Evolutionary conservation across 2,888 invertebrate genomes (phyloP).

Genomic region (Mayetiola destructor): DNA sequence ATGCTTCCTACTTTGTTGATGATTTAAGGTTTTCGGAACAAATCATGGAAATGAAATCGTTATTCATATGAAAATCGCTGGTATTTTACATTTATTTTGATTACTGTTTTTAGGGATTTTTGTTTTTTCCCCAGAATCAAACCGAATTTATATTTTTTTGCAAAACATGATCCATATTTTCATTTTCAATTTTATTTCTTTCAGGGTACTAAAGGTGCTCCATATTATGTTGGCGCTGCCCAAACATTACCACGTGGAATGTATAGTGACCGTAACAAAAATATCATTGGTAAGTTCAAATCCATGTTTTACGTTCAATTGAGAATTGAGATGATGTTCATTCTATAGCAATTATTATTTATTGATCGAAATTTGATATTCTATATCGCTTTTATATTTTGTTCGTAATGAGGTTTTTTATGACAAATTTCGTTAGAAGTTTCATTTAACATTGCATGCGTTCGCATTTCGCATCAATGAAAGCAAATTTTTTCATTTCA

Average conservation of each 20-base stretch:
- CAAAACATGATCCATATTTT: not conserved
- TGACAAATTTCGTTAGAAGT: no score
- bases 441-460: no score
- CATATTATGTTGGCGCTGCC: conserved; percentile 34
- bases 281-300: conserved; percentile 30
- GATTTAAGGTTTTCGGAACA: no score
- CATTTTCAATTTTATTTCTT: conserved; percentile 18
- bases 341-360: not conserved
- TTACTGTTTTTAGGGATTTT: not conserved
- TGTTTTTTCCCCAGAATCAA: no score
- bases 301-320: conserved; percentile 7
- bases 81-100: not conserved
- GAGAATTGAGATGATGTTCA: not conserved
- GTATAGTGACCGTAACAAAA: conserved; percentile 34
- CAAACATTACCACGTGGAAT: conserved; percentile 38
- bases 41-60: no score
- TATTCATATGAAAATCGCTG: no score
- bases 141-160: not conserved
- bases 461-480: no score
- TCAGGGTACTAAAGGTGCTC: conserved; percentile 34
- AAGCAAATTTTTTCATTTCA: no score
- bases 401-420: not conserved
- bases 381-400: not conserved
- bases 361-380: not conserved
- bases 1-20: no score